These are phyloP conservation scores for Synanthedon vespiformis DNA, from an alignment of 2,888 invertebrate species.

Conservation along the genomic window DNA sequence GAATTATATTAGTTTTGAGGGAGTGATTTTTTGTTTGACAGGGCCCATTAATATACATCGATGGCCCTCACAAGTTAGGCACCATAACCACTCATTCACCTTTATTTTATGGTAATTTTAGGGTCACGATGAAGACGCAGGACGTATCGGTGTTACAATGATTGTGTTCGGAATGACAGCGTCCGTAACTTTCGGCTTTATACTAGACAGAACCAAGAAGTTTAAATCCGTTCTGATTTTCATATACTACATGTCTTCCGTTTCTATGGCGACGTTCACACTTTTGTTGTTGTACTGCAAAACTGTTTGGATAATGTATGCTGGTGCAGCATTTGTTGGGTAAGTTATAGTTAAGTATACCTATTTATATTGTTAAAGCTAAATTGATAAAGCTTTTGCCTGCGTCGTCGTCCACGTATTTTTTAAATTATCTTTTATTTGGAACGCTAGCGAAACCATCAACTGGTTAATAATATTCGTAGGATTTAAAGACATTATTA, in stretches of 20 bases:
- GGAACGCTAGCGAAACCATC: no score
- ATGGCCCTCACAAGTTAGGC: no score
- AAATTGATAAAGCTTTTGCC: no score
- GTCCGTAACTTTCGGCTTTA: slow-evolving; percentile 72
- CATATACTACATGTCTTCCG: slow-evolving; percentile 71
- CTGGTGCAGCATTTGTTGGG: slow-evolving; percentile 69
- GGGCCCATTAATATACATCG: no score
- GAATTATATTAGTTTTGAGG: no score
- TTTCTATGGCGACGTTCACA: slow-evolving; percentile 73
- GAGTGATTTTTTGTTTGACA: no score
- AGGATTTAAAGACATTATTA: no score
- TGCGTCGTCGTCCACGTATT: no score
- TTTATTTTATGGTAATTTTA: slow-evolving; percentile 21
- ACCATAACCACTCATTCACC: no score
- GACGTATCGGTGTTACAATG: slow-evolving; percentile 72
- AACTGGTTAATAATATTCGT: no score
- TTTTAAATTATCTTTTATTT: no score
- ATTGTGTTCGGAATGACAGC: slow-evolving; percentile 74
- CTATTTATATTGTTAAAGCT: no score
- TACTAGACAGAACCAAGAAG: slow-evolving; percentile 74
- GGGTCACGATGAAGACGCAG: slow-evolving; percentile 66
- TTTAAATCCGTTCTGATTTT: slow-evolving; percentile 71
- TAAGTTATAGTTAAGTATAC: slow-evolving; percentile 14
- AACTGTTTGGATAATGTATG: slow-evolving; percentile 51
- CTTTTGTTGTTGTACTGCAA: slow-evolving; percentile 43